A percentile compares a stretch with the other conserved stretches of the same genome.
Conservation (phyloP, 2,888 invertebrate species). For the Clistopyga incitator region DNA sequence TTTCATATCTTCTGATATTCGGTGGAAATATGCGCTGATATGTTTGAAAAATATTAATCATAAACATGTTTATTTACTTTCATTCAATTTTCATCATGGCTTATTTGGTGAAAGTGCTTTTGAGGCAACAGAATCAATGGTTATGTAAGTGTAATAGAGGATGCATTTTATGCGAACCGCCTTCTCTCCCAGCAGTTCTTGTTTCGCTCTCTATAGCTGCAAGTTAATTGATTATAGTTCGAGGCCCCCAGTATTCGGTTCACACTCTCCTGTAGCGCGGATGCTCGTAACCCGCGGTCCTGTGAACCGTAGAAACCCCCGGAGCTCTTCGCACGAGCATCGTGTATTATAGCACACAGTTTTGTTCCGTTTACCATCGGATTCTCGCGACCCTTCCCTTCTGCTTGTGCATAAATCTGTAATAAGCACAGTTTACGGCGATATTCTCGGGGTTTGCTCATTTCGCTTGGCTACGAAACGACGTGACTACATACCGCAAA, state of each 20-base stretch:
- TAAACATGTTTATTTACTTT: not conserved
- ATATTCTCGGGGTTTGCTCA: slow-evolving; percentile 64
- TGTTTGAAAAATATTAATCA: not conserved
- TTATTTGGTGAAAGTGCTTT: not conserved
- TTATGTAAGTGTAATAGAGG: slow-evolving; percentile 13
- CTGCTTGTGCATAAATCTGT: slow-evolving; percentile 74
- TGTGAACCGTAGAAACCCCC: slow-evolving; percentile 53
- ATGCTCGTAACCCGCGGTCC: slow-evolving; percentile 42
- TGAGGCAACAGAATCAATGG: not conserved
- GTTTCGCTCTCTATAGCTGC: slow-evolving; percentile 71
- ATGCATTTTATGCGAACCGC: slow-evolving; percentile 71
- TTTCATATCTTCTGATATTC: too few relatives aligned
- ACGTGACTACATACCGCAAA: slow-evolving; percentile 71
- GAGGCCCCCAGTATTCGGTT: slow-evolving; percentile 67
- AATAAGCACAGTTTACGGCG: slow-evolving; percentile 75
- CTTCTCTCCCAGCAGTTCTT: slow-evolving; percentile 69
- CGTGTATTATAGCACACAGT: slow-evolving; percentile 45
- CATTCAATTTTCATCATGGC: not conserved
- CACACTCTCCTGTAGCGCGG: slow-evolving; percentile 35
- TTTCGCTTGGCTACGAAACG: slow-evolving; percentile 28
- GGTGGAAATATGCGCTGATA: not conserved
- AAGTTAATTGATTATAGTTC: slow-evolving; percentile 81
- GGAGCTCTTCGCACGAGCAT: slow-evolving; percentile 18
- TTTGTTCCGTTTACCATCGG: slow-evolving; percentile 64
- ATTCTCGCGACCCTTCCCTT: slow-evolving; percentile 61